phyloP scores from a whole-genome alignment of 2,888 invertebrate genomes.

The Eurytoma californica region DNA sequence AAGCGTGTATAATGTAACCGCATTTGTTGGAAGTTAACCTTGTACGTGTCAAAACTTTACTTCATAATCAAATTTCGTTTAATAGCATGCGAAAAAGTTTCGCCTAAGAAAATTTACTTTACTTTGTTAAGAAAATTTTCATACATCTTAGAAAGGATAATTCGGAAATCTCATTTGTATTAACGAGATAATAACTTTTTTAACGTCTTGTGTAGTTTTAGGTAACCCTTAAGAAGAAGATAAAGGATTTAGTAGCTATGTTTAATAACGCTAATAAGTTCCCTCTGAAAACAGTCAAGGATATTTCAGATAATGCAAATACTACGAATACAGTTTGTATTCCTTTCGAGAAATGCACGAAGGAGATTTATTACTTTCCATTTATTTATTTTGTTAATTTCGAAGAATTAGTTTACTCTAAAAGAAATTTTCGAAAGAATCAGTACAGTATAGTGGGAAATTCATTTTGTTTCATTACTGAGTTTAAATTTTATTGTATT shows the following conservation, averaged over 20 bases:
- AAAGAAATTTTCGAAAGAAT: too few relatives aligned
- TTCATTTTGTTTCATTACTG: too few relatives aligned
- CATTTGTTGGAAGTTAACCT: background rate
- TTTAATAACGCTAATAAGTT: too few relatives aligned
- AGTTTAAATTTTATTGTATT: too few relatives aligned
- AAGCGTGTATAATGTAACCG: background rate
- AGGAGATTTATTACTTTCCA: too few relatives aligned
- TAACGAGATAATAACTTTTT: conserved; percentile 46
- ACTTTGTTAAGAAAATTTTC: conserved; percentile 36
- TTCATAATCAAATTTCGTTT: conserved; percentile 35
- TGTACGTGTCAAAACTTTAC: conserved; percentile 7
- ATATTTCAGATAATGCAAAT: too few relatives aligned
- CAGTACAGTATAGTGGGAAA: too few relatives aligned
- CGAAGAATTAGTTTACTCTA: too few relatives aligned
- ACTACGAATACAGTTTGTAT: too few relatives aligned
- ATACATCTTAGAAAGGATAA: conserved; percentile 37
- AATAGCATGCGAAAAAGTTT: conserved; percentile 25
- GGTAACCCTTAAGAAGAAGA: background rate
- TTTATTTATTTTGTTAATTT: too few relatives aligned
- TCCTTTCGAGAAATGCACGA: too few relatives aligned
- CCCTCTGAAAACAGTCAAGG: too few relatives aligned
- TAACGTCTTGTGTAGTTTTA: conserved; percentile 26
- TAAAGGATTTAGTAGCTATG: background rate
- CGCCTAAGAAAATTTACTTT: conserved; percentile 4
- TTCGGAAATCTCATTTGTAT: conserved; percentile 34